Base-by-base conservation (phyloP, 2,113 vertebrate species). In the Hippopotamus amphibius region DNA sequence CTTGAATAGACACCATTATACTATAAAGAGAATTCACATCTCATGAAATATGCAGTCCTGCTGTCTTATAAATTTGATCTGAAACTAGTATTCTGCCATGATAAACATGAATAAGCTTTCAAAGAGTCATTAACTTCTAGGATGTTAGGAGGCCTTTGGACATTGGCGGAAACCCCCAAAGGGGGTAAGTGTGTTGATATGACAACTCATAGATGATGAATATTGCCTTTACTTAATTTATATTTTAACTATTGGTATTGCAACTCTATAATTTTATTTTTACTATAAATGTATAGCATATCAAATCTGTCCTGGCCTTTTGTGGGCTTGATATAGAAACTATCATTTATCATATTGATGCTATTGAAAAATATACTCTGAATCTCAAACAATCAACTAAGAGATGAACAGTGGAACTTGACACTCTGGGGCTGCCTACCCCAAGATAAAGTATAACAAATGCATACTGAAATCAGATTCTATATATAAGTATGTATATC, bases 21-120 rank as follows among this genome's bases (percentile, higher is more conserved):
- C 21, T 82, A 65, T 59, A 84, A 83, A 74, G 3, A 81, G 13
- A 43, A 91, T 84, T 91, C 71, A 81, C 43, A 43, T 91, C 24
- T 53, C 50, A 92, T 69, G 91, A 91, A 85, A 79, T 57, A 91
- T 74, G 16, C 43, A 69, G 43, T 88, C 33, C 48, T 74, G 12
- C 26, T 72, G 12, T 80, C 50, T 96, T 24, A 84, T 93, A 74
- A 92, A 84, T 80, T 91, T 91, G 3, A 88, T 26, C 22, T 81
- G 59, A 95, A 97, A 76, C 16, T 93, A 76, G 90, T 84, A 84
- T 84, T 97, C 77, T 66, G 12, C 41, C 43, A 48, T 22, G 43
- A 33, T 48, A 59, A 96, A 87, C 7, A 84, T 61, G 5, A 90
- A n/a, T 77, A 82, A 95, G 53, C 33, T 48, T 93, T 93, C 17